Base-by-base conservation (phyloP, 2,797 vertebrate species). In the Xerus rutilus region DNA sequence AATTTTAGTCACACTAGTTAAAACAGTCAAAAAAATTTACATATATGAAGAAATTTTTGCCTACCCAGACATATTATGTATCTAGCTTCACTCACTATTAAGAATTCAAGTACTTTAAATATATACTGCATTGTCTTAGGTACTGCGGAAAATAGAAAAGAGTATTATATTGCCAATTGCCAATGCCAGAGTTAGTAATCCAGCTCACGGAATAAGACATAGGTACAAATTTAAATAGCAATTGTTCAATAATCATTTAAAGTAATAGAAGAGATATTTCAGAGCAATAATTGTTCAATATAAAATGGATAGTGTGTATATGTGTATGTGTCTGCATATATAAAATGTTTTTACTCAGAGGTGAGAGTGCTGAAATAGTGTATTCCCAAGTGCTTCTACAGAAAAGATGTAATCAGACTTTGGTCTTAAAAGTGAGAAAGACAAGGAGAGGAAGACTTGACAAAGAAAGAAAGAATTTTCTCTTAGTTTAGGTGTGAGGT, bases 41-140 rank as follows among this genome's bases (percentile, higher is more conserved):
- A 94, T 73, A 32, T 17, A 76, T 45, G 73, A 83, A 83, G 39
- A 67, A 54, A 8, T 78, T 95, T 94, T 88, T 78, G 45, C 21
- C 90, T 35, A 30, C 4, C 7, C 67, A 74, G 57, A 91, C 21
- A 93, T 57, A 70, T 20, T 72, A 54, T 89, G 5, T 14, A 72
- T 39, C 49, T 17, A 81, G 32, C 17, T 94, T 94, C 8, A 39
- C 76, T 85, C 57, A 69, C 15, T 86, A 74, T 84, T 18, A 72
- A 92, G 45, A 88, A 89, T 30, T 28, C 67, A 74, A 81, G 14
- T 70, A 79, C 10, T 93, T 90, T 67, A 17, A 87, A 77, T 73
- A 89, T 7, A 65, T 4, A 54, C 3, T 76, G 32, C 18, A 77
- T 5, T 64, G 30, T 77, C 30, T 73, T 94, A 81, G 23, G 21